phyloP scores from a whole-genome alignment of 2,888 invertebrate genomes.

The Leucophenga maculata region DNA sequence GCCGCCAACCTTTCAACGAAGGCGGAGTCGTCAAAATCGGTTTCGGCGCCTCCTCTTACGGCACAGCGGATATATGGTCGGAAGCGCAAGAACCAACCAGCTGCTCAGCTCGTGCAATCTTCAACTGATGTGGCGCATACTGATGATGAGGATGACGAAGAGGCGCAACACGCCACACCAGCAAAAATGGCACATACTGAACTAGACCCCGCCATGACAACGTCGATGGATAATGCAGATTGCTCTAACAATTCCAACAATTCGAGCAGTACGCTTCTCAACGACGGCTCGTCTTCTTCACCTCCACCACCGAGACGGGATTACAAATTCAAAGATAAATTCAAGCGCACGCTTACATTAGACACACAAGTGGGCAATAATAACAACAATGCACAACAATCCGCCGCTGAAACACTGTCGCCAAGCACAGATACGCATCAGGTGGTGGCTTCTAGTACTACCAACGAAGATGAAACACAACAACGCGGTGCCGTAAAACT shows the following conservation, averaged over 20 bases:
- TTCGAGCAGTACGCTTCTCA: constrained; percentile 49
- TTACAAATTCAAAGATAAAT: constrained; percentile 71
- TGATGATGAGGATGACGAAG: constrained; percentile 39
- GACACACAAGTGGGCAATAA: constrained; percentile 59
- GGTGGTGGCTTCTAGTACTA: constrained; percentile 31
- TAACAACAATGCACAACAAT: constrained; percentile 45
- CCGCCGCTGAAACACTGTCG: constrained; percentile 29
- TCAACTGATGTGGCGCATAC: not conserved
- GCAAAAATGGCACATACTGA: constrained; percentile 46
- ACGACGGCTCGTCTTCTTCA: constrained; percentile 60
- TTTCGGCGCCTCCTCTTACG: constrained; percentile 22
- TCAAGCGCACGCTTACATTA: constrained; percentile 69
- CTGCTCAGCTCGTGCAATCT: constrained; percentile 55
- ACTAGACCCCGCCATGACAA: constrained; percentile 36
- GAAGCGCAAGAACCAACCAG: constrained; percentile 70
- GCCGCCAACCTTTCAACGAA: constrained; percentile 65
- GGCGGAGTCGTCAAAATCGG: constrained; percentile 50
- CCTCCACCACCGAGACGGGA: constrained; percentile 61
- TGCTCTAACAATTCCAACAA: constrained; percentile 54
- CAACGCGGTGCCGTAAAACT: constrained; percentile 75
- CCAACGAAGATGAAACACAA: constrained; percentile 70
- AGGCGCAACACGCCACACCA: constrained; percentile 38
- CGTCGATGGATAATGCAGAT: constrained; percentile 38
- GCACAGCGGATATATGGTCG: constrained; percentile 65
- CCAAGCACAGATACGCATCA: constrained; percentile 30